Conservation (phyloP, 2,888 invertebrate species). For the Amblyjoppa fuscipennis region DNA sequence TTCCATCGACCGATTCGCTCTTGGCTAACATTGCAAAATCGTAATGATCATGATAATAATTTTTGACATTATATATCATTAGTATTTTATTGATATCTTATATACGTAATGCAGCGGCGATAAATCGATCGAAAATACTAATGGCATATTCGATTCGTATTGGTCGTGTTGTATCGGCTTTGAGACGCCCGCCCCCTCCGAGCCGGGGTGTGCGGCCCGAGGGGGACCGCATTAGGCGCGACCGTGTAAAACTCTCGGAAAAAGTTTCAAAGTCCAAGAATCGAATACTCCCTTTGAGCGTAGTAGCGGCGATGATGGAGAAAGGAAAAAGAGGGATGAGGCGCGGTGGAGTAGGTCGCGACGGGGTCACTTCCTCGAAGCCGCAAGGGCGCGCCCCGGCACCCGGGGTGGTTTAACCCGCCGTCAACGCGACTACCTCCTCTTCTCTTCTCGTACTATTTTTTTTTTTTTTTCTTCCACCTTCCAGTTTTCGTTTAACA, state of each 20-base stretch:
- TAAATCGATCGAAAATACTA: background rate
- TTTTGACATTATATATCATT: background rate
- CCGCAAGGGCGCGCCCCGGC: constrained; percentile 58
- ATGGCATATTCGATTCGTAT: constrained; percentile 9
- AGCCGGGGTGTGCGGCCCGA: background rate
- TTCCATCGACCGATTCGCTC: too few relatives aligned
- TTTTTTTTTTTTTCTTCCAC: background rate
- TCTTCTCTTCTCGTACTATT: background rate
- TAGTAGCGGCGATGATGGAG: background rate
- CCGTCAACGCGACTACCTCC: constrained; percentile 24
- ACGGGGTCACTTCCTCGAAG: constrained; percentile 61
- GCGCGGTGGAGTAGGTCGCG: constrained; percentile 38
- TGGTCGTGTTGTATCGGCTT: constrained; percentile 39
- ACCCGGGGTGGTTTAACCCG: constrained; percentile 32
- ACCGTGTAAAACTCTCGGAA: constrained; percentile 42
- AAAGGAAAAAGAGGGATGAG: background rate
- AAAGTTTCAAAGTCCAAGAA: constrained; percentile 38
- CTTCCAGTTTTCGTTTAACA: background rate
- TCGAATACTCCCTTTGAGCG: constrained; percentile 4
- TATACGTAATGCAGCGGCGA: background rate
- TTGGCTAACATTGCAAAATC: too few relatives aligned
- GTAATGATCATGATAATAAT: too few relatives aligned
- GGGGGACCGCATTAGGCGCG: background rate
- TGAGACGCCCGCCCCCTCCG: background rate
- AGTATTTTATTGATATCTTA: background rate